Evolutionary conservation across 2,113 vertebrate species (phyloP).

Genomic region (Rallus limicola): DNA sequence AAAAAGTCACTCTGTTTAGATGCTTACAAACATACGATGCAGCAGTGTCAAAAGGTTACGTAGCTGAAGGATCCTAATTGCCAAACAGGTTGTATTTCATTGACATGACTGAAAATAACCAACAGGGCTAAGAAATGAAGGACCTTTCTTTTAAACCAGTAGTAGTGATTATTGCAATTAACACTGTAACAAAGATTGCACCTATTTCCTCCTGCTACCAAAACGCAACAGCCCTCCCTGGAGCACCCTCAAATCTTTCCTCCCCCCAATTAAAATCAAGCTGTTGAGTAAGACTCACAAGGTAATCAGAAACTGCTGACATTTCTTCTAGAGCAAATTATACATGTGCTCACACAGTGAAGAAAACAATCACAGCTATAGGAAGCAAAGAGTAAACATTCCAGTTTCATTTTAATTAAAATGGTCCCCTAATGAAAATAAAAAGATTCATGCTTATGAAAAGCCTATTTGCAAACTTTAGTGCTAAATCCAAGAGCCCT

Average conservation of each 20-base stretch:
- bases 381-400: constrained; percentile 56
- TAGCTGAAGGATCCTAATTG: background rate
- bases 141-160: constrained; percentile 35
- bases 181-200: constrained; percentile 29
- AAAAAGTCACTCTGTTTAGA: background rate
- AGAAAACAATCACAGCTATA: constrained; percentile 57
- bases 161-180: constrained; percentile 46
- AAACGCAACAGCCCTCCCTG: constrained; percentile 27
- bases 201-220: constrained; percentile 29
- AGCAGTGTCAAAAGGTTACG: background rate
- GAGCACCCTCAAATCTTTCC: constrained; percentile 50
- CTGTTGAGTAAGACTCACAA: constrained; percentile 52
- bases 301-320: constrained; percentile 63
- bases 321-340: constrained; percentile 58
- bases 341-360: constrained; percentile 39
- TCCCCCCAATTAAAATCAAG: constrained; percentile 61
- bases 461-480: constrained; percentile 43
- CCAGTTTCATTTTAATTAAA: constrained; percentile 66
- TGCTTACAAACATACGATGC: background rate
- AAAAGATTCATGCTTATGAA: constrained; percentile 38
- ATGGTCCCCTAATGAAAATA: constrained; percentile 48
- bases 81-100: background rate
- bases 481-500: background rate
- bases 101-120: background rate
- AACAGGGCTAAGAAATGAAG: constrained; percentile 15